A percentile compares a stretch with the other conserved stretches of the same genome.
phyloP scores from a whole-genome alignment of 2,888 invertebrate genomes.

The Amitus sp. region DNA sequence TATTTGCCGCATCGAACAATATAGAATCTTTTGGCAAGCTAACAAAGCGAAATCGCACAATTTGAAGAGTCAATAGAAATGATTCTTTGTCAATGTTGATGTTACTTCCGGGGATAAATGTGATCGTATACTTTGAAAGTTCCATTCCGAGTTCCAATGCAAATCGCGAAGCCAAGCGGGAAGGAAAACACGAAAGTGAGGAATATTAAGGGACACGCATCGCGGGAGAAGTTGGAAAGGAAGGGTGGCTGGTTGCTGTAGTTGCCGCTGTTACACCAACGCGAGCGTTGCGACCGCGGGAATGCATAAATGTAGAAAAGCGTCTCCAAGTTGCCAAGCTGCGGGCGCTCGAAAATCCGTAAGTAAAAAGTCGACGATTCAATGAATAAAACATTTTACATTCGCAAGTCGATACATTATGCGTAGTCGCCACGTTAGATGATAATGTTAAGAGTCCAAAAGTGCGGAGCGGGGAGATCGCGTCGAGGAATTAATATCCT shows the following conservation, averaged over 20 bases:
- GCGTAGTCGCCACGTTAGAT: conserved; percentile 36
- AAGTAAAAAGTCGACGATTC: conserved; percentile 54
- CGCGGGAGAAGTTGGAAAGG: conserved; percentile 14
- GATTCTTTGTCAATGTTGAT: neutral
- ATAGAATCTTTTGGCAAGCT: too few species aligned
- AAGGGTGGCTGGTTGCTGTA: neutral
- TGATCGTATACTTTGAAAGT: conserved; percentile 12
- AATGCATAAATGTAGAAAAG: conserved; percentile 52
- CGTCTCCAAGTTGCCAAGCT: conserved; percentile 43
- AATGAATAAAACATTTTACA: conserved; percentile 63
- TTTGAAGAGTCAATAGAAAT: neutral
- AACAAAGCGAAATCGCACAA: neutral
- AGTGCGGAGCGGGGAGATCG: conserved; percentile 14
- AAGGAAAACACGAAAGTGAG: conserved; percentile 13
- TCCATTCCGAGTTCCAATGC: conserved; percentile 22
- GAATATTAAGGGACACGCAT: conserved; percentile 33
- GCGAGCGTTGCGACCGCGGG: conserved; percentile 33
- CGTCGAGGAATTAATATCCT: neutral
- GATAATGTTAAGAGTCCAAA: conserved; percentile 44
- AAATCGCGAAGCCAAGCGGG: conserved; percentile 21
- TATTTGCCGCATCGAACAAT: too few species aligned
- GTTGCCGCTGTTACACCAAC: neutral
- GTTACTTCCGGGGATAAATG: neutral
- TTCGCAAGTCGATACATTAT: conserved; percentile 53
- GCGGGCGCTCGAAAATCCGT: conserved; percentile 40